Evolutionary conservation across 2,888 invertebrate genomes (phyloP).

Genomic region (Limnephilus rhombicus): DNA sequence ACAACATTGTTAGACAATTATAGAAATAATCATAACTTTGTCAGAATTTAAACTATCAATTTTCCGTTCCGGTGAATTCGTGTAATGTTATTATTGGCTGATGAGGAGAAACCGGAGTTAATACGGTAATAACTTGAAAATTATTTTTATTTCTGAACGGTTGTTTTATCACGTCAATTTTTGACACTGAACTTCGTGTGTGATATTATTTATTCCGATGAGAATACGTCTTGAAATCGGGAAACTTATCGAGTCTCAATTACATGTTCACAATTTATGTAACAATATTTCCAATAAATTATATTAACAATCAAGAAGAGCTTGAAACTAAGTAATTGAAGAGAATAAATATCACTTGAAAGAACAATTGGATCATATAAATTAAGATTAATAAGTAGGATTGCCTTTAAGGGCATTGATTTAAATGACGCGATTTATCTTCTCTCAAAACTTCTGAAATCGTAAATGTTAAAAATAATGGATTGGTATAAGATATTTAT

Average conservation of each 20-base stretch:
- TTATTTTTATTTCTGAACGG: not conserved
- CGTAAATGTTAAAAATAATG: no score
- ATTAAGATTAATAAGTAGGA: no score
- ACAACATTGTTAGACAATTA: constrained; percentile 29
- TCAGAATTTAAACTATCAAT: constrained; percentile 33
- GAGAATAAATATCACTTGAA: no score
- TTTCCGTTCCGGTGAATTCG: constrained; percentile 23
- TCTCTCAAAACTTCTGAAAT: no score
- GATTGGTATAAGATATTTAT: no score
- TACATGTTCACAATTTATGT: not conserved
- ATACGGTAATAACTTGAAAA: not conserved
- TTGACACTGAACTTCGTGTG: not conserved
- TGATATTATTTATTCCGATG: not conserved
- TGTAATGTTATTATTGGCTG: not conserved
- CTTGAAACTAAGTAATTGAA: no score
- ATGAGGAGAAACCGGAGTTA: not conserved
- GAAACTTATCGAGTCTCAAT: not conserved
- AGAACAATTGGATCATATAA: no score
- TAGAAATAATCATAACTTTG: constrained; percentile 38
- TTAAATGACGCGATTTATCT: no score
- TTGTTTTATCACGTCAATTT: not conserved
- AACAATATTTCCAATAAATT: not conserved
- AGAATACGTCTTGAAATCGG: not conserved
- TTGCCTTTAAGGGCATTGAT: no score
- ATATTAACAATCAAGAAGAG: no score